These are phyloP conservation scores for Hyposoter didymator DNA, from an alignment of 2,888 invertebrate species.

Conservation along the genomic window DNA sequence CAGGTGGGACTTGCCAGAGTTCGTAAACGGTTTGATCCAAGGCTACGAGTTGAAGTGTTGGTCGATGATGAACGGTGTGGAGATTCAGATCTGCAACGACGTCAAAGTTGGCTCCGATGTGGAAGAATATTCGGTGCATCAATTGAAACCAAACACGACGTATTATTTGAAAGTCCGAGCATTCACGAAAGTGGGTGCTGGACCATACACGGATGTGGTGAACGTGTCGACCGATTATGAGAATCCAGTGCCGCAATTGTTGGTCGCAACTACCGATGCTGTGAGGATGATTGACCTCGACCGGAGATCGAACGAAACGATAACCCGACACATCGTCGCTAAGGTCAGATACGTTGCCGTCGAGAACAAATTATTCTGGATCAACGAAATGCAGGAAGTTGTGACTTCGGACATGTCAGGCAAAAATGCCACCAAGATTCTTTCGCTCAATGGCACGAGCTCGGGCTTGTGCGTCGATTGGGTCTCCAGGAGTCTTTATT, in stretches of 20 bases:
- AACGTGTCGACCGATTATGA: conserved; percentile 89
- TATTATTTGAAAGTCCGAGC: conserved; percentile 92
- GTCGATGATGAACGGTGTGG: conserved; percentile 84
- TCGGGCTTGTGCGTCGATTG: conserved; percentile 93
- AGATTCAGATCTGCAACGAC: conserved; percentile 86
- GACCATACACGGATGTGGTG: conserved; percentile 88
- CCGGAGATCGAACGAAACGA: conserved; percentile 87
- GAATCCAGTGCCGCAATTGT: conserved; percentile 91
- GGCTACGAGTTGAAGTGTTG: conserved; percentile 91
- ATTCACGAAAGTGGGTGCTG: conserved; percentile 91
- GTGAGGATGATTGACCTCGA: conserved; percentile 92
- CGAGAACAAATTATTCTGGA: conserved; percentile 92
- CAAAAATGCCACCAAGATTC: conserved; percentile 86
- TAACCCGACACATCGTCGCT: conserved; percentile 89
- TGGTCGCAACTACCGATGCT: conserved; percentile 90
- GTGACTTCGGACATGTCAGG: conserved; percentile 87
- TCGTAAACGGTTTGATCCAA: conserved; percentile 90
- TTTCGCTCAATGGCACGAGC: conserved; percentile 86
- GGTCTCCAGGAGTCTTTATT: conserved; percentile 93
- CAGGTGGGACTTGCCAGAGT: conserved; percentile 92
- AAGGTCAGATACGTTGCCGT: conserved; percentile 89
- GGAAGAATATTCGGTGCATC: conserved; percentile 86
- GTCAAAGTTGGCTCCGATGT: conserved; percentile 85
- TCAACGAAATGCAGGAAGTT: conserved; percentile 91
- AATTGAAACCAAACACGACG: conserved; percentile 87